phyloP scores from a whole-genome alignment of 1,140 invertebrate species.

The Temnothorax curvispinosus region DNA sequence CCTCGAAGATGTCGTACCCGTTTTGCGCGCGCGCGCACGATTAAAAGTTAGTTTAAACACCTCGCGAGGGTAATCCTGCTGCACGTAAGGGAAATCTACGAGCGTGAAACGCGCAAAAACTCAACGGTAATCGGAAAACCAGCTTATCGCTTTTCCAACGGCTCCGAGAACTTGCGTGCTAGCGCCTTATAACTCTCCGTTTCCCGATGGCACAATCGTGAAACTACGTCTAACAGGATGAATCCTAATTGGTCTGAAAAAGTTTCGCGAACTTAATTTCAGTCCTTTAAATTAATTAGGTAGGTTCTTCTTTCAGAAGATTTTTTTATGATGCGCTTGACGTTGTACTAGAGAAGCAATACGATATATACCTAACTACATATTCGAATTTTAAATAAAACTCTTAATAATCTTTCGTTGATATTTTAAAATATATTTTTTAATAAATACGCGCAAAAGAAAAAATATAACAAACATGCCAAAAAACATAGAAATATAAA shows the following conservation, averaged over 20 bases:
- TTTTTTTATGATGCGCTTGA: background rate
- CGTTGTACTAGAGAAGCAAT: too few relatives aligned
- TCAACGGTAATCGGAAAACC: background rate
- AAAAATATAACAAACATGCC: background rate
- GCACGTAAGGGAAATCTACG: slow-evolving; percentile 62
- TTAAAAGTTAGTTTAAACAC: slow-evolving; percentile 64
- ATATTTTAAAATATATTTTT: background rate
- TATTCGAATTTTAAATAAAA: background rate
- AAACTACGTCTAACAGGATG: slow-evolving; percentile 16
- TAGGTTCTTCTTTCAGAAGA: background rate
- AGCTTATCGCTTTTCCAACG: slow-evolving; percentile 5
- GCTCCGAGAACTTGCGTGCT: slow-evolving; percentile 13
- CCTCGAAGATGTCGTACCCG: background rate
- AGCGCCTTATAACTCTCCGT: background rate
- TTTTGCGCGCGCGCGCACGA: background rate
- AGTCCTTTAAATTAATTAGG: background rate
- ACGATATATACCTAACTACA: background rate
- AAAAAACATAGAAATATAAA: background rate
- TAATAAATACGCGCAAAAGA: background rate
- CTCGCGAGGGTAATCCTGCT: slow-evolving; percentile 47
- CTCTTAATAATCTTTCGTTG: background rate
- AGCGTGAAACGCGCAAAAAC: slow-evolving; percentile 34
- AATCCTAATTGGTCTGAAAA: slow-evolving; percentile 27
- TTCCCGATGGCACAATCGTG: background rate
- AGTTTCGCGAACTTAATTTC: background rate